These are phyloP conservation scores for Plagiodera versicolora DNA, from an alignment of 2,888 invertebrate genomes.

Conservation along the genomic window DNA sequence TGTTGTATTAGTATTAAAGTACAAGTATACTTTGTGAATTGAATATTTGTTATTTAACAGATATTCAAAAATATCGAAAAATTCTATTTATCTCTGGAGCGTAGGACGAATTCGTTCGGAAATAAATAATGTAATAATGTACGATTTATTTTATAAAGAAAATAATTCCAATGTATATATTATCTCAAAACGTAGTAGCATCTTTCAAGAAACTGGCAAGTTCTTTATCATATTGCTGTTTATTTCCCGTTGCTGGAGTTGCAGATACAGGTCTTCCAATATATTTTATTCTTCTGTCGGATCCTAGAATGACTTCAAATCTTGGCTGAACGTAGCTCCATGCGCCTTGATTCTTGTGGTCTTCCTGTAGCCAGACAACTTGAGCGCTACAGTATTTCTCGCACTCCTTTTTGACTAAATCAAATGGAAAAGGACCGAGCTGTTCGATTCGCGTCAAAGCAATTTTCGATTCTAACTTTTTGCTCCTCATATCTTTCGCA, in stretches of 20 bases:
- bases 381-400: constrained; percentile 83
- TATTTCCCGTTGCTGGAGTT: constrained; percentile 97
- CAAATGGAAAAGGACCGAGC: constrained; percentile 94
- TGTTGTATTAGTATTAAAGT: too few relatives aligned
- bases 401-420: constrained; percentile 80
- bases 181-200: background rate
- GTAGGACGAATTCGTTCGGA: too few relatives aligned
- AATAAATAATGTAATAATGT: too few relatives aligned
- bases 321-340: constrained; percentile 91
- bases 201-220: constrained; percentile 2
- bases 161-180: too few relatives aligned
- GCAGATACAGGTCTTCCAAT: constrained; percentile 89
- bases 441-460: constrained; percentile 84
- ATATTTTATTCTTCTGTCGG: constrained; percentile 78
- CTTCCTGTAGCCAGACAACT: constrained; percentile 89
- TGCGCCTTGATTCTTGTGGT: constrained; percentile 91
- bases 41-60: too few relatives aligned
- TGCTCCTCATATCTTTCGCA: constrained; percentile 72
- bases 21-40: too few relatives aligned
- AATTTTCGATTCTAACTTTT: constrained; percentile 69
- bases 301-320: constrained; percentile 78
- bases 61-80: too few relatives aligned
- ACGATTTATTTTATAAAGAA: too few relatives aligned
- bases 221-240: constrained; percentile 74
- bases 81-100: too few relatives aligned